Conservation (phyloP, 2,797 vertebrate species). For the Girardinus metallicus region DNA sequence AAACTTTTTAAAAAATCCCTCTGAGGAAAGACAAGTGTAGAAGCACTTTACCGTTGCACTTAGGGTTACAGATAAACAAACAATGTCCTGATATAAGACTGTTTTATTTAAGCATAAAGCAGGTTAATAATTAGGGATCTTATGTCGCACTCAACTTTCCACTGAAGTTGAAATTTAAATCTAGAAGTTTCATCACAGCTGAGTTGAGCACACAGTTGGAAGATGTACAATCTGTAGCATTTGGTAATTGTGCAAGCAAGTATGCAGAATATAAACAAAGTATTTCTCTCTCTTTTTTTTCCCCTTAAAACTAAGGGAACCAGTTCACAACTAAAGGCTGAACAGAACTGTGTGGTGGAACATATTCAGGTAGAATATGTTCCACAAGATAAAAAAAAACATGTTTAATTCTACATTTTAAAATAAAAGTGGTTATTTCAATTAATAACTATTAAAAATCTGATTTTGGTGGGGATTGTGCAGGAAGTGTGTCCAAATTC, state of each 20-base stretch:
- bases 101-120: background rate
- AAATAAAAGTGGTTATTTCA: background rate
- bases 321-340: background rate
- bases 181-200: too few species aligned
- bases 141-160: too few species aligned
- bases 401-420: background rate
- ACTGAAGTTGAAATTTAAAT: too few species aligned
- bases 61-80: background rate
- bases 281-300: background rate
- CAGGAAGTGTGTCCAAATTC: background rate
- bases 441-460: background rate
- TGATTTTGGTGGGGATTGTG: background rate
- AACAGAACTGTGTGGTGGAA: background rate
- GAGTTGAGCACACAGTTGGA: background rate
- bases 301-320: background rate
- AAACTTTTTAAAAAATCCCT: background rate
- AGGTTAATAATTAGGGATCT: background rate
- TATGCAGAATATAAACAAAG: background rate
- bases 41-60: background rate
- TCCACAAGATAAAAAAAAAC: background rate
- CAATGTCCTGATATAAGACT: background rate
- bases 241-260: background rate
- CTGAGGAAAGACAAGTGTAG: background rate
- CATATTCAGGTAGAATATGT: background rate
- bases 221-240: background rate